phyloP scores from a whole-genome alignment of 1,140 invertebrate species.

The Drosophila tristis region DNA sequence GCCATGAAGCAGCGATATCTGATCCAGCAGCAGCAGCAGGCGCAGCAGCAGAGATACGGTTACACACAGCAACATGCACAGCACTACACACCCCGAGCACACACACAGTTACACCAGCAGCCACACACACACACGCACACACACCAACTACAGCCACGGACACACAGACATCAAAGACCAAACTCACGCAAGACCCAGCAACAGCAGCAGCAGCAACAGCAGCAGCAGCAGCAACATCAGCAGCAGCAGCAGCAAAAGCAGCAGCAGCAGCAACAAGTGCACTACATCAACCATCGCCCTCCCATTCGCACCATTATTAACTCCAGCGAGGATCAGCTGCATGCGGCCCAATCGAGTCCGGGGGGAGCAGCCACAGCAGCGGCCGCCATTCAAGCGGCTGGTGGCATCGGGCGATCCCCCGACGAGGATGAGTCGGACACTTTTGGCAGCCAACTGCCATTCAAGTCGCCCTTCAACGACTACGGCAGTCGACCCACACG shows the following conservation, averaged over 20 bases:
- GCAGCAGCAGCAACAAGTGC: neutral
- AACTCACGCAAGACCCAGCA: conserved; percentile 17
- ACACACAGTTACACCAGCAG: conserved; percentile 18
- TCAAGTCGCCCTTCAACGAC: conserved; percentile 69
- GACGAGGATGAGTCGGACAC: conserved; percentile 34
- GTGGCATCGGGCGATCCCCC: neutral
- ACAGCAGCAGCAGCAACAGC: conserved; percentile 7
- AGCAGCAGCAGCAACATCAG: neutral
- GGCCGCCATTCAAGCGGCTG: neutral
- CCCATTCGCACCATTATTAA: conserved; percentile 40
- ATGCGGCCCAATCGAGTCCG: conserved; percentile 34
- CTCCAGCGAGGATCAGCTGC: conserved; percentile 68
- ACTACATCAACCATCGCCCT: neutral
- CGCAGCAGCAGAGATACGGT: conserved; percentile 1
- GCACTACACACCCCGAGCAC: conserved; percentile 13
- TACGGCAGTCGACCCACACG: conserved; percentile 67
- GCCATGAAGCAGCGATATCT: conserved; percentile 51
- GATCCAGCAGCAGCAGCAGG: conserved; percentile 29
- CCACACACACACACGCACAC: neutral
- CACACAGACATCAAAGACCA: conserved; percentile 4
- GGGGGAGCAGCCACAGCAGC: conserved; percentile 6
- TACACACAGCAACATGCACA: conserved; percentile 23
- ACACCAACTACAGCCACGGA: neutral
- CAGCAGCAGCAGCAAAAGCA: conserved; percentile 10
- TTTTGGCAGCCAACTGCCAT: conserved; percentile 54